phyloP scores from a whole-genome alignment of 2,888 invertebrate genomes.

The Leucozona laternaria region DNA sequence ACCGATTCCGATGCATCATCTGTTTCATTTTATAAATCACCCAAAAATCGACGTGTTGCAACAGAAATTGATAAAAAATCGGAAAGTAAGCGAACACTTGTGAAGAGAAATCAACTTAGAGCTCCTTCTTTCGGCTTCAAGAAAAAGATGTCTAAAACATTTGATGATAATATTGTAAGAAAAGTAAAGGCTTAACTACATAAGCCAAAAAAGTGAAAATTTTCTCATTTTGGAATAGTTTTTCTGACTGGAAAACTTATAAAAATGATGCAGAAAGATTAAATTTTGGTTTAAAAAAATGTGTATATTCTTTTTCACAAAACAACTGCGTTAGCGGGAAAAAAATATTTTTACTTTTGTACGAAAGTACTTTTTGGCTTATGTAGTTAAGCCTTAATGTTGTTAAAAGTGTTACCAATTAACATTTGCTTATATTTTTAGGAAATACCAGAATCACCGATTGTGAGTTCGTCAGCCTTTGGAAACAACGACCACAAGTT shows the following conservation, averaged over 20 bases:
- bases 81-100: background rate
- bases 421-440: constrained; percentile 1
- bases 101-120: background rate
- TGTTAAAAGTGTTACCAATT: background rate
- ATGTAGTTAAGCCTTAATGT: no score
- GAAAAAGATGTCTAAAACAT: background rate
- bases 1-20: constrained; percentile 57
- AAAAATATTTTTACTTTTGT: no score
- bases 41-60: background rate
- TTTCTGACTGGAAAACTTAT: no score
- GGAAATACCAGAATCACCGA: constrained; percentile 62
- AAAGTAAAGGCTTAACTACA: no score
- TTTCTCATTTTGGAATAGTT: no score
- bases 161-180: constrained; percentile 35
- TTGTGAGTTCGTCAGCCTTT: constrained; percentile 62
- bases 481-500: constrained; percentile 18
- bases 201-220: no score
- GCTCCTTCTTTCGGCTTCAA: background rate
- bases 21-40: constrained; percentile 43
- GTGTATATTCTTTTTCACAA: no score
- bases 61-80: background rate
- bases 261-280: no score
- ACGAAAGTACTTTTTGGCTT: no score
- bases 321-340: no score
- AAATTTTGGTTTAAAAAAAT: no score